Evolutionary conservation across 2,888 invertebrate species (phyloP), one percentile per base, ranked within the genome.

Genomic region (Leptinotarsa juncta): DNA sequence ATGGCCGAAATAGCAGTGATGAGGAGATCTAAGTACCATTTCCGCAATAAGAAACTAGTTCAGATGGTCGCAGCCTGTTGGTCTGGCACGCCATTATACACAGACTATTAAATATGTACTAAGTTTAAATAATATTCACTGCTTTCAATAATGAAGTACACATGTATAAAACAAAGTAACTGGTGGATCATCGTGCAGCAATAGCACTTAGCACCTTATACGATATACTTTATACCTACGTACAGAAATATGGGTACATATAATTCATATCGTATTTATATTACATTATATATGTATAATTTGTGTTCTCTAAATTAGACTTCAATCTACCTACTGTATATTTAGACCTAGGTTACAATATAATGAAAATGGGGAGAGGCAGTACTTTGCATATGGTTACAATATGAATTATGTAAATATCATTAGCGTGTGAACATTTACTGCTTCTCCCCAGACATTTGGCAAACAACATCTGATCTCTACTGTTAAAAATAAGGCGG

Each of bases 381-480:
- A 84, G 84, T 85, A 86, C 85, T 78, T 78, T 81, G 68, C 62
- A 53, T 57, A 69, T 70, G 23, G 49, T 62, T 75, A 76, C 49
- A 80, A 74, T 71, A 73, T 75, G 65, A 77, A 42, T 20, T 26
- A 75, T 84, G 83, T 83, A 84, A 82, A 84, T 79, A 82, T 81
- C 81, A 82, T 79, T 79, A 81, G 83, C 76, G 76, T 75, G 76
- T 80, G 77, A 68, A 78, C 75, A 74, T 81, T 84, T 86, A 85
- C 83, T 83, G 85, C 85, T 84, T 85, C 86, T 83, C 85, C 86
- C 85, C 84, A 79, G 82, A 85, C 82, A 85, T 87, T 88, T 87
- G 87, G 86, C 86, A 87, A 86, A 87, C 85, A 86, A 86, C 85
- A 87, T 86, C 84, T 87, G 86, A 85, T 85, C 81, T 83, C 84